A percentile compares a stretch with the other conserved stretches of the same genome.
These are phyloP conservation scores for Phoebastria nigripes DNA, from an alignment of 2,797 vertebrate species.

Conservation along the genomic window DNA sequence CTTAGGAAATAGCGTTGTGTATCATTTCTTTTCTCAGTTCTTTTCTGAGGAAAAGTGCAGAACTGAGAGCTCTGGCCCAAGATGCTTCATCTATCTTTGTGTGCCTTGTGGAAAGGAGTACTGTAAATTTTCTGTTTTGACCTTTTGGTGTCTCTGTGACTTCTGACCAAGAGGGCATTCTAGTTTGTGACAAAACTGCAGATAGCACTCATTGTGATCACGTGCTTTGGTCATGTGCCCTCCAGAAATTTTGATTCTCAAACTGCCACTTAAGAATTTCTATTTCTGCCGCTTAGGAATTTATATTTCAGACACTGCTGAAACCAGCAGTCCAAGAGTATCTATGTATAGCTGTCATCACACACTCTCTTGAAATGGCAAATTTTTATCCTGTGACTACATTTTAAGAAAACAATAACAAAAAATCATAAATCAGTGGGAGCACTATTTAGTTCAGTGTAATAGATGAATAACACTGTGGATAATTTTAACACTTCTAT, in stretches of 20 bases:
- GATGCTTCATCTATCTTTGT: neutral
- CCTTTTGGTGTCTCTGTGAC: neutral
- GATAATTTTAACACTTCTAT: conserved; percentile 49
- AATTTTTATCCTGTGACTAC: neutral
- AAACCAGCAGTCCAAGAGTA: neutral
- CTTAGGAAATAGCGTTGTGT: neutral
- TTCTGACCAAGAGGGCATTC: neutral
- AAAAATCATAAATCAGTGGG: conserved; percentile 50
- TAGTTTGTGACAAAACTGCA: neutral
- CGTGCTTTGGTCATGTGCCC: neutral
- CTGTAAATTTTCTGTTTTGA: neutral
- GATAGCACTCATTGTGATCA: neutral
- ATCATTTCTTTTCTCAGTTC: rapidly evolving
- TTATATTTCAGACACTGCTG: conserved; percentile 18
- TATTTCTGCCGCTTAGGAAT: conserved; percentile 16
- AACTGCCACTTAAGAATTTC: neutral
- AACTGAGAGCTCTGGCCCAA: neutral
- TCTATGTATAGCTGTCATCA: conserved; percentile 45
- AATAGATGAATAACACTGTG: conserved; percentile 12
- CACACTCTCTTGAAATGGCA: neutral
- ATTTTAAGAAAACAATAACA: conserved; percentile 53
- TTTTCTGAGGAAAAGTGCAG: neutral
- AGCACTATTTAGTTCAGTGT: conserved; percentile 25
- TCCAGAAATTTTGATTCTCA: neutral
- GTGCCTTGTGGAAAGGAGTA: neutral